Conservation (phyloP, 2,113 vertebrate species). For the Strix aluco region DNA sequence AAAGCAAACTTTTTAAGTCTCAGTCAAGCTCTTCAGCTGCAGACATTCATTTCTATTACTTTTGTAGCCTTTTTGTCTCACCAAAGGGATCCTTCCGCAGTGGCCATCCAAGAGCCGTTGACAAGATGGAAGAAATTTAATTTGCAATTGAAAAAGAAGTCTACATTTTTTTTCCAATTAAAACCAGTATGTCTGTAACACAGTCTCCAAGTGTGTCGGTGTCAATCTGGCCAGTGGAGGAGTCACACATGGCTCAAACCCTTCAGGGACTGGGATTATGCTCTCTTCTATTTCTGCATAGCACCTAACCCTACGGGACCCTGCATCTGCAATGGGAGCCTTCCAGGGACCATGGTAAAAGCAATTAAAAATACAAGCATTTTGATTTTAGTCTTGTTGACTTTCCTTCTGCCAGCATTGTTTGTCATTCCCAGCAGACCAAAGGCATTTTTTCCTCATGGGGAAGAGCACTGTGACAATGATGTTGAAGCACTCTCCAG, state of each 20-base stretch:
- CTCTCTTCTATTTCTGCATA: neutral
- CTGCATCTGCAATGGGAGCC: neutral
- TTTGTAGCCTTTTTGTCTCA: slow-evolving; percentile 13
- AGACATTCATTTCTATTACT: neutral
- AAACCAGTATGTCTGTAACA: neutral
- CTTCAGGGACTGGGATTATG: neutral
- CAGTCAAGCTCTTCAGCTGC: slow-evolving; percentile 7
- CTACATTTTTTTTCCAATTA: neutral
- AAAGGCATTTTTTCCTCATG: neutral
- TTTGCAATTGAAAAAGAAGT: neutral
- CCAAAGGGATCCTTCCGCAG: neutral
- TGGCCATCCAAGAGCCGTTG: neutral
- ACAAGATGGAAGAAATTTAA: slow-evolving; percentile 3
- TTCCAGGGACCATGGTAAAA: neutral
- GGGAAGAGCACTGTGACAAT: neutral
- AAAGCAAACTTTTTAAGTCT: slow-evolving; percentile 37
- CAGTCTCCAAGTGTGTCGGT: rapidly evolving
- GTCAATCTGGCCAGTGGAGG: neutral
- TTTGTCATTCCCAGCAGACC: slow-evolving; percentile 2
- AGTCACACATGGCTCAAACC: neutral
- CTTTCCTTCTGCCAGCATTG: slow-evolving; percentile 41
- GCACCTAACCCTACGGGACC: neutral
- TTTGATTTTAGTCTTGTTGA: neutral
- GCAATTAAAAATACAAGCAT: neutral
- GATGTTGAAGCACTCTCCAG: neutral